Evolutionary conservation across 2,797 vertebrate genomes (phyloP), one percentile per base, ranked within the genome.

Genomic region (Zonotrichia albicollis): DNA sequence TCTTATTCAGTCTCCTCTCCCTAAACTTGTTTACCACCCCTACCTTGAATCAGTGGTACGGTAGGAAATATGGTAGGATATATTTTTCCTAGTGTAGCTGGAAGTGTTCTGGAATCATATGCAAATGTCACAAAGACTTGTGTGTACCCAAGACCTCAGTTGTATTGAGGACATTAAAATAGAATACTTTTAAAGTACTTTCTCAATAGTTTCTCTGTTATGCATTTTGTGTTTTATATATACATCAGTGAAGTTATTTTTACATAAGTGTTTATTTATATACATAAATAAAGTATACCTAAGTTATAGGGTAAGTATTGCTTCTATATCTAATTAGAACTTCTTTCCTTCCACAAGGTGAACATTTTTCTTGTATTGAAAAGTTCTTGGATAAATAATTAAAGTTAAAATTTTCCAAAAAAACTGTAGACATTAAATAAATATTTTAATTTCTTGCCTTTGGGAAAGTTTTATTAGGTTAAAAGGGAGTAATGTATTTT

Each of bases 401-500:
- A n/a, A 87, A 58, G 20, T 51, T 87, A 60, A 76, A 91, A 60
- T 67, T 79, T 53, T 84, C 45, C 21, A 46, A 58, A 26, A 80
- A 82, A 61, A 13, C 26, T 29, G 5, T 42, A 71, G 64, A 57
- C 13, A 17, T 87, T 51, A 64, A 84, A 70, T 79, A 66, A 51
- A 82, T 25, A 67, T 81, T 73, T 82, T 71, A 11, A 79, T 60
- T 94, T 87, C 67, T 90, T 95, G 55, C 84, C 60, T 90, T 82
- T 79, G 50, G 54, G n/a, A 87, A 7, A 55, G 16, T 85, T 93
- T 87, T 93, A 73, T 62, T 84, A 90, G 64, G 17, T 82, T 93
- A 87, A 73, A 87, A 67, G 60, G 20, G 11, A n/a, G 5, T 61
- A 82, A 43, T 71, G 23, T 14, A 46, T 89, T 93, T 94, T 91